Base-by-base conservation (phyloP, 2,113 vertebrate species). In the Sinocyclocheilus maitianheensis region DNA sequence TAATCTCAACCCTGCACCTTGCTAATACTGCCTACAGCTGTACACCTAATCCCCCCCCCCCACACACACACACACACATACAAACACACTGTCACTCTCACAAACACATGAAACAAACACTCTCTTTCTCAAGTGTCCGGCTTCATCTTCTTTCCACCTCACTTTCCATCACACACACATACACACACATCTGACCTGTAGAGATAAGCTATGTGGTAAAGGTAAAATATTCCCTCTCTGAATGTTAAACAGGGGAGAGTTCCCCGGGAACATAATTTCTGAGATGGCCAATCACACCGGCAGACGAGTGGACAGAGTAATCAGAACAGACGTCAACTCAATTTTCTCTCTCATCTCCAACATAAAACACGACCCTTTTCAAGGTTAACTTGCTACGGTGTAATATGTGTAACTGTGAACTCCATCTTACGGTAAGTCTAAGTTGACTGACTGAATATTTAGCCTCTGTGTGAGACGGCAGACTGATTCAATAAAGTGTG, bases 1-100 rank as follows among this genome's bases (percentile, higher is more conserved):
- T 84, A 87, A 87, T 87, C 86, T 85, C 78, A 75, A 77, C 16
- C 22, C 53, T 65, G 83, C 86, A 85, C 86, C 83, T 87, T 77
- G 86, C 40, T 84, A 72, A 84, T 84, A 53, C 69, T 75, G 67
- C 82, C 83, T 84, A 63, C n/a, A 81, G 77, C 65, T 60, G 26
- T 48, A 76, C 74, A 84, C n/a, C 55, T 51, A 86, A 46, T 34
- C 67, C 67, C 60, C 74, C 77, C 58, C 67, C 46, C 83, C 67
- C 58, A 84, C 67, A 71, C 83, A 84, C 58, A 84, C 40, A 84
- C 58, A 65, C 77, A 71, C 72, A 84, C 58, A 84, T 10, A 65
- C 75, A 78, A 5, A 53, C 62, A 67, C 84, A 77, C 48, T 20
- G 51, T 34, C 69, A 43, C 69, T 72, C 37, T 72, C 37, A 74